phyloP scores from a whole-genome alignment of 1,140 invertebrate genomes.

The Chironomus tepperi region DNA sequence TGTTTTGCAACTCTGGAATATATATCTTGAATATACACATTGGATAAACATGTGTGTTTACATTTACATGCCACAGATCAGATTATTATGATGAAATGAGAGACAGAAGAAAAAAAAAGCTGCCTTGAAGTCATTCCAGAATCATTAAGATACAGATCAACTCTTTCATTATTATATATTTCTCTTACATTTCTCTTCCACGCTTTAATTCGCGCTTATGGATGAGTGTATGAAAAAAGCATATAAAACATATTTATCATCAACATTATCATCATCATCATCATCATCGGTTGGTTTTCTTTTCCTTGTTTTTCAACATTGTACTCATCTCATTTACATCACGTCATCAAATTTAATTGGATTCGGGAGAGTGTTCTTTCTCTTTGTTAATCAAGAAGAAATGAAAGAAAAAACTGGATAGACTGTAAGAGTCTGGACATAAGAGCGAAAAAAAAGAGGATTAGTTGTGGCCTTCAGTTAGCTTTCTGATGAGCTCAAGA shows the following conservation, averaged over 20 bases:
- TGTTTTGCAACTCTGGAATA: too few species aligned
- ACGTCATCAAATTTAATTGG: background rate
- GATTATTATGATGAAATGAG: background rate
- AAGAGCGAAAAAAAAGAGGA: constrained; percentile 1
- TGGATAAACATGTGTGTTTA: background rate
- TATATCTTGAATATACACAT: too few species aligned
- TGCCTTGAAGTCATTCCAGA: background rate
- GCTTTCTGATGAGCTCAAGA: constrained; percentile 21
- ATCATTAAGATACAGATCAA: background rate
- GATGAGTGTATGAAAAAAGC: background rate
- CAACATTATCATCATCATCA: background rate
- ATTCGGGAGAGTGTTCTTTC: constrained; percentile 19
- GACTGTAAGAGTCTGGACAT: background rate
- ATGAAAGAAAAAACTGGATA: constrained; percentile 1
- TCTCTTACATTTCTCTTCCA: background rate
- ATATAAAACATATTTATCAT: background rate
- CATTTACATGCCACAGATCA: background rate
- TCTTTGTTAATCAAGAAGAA: background rate
- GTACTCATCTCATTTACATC: background rate
- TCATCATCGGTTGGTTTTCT: background rate
- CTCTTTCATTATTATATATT: background rate
- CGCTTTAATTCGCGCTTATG: background rate
- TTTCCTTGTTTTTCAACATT: background rate
- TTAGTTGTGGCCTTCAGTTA: constrained; percentile 15
- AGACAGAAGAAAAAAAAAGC: background rate